A percentile compares a stretch with the other conserved stretches of the same genome.
These are phyloP conservation scores for Datnioides undecimradiatus DNA, from an alignment of 2,113 vertebrate genomes.

Conservation along the genomic window DNA sequence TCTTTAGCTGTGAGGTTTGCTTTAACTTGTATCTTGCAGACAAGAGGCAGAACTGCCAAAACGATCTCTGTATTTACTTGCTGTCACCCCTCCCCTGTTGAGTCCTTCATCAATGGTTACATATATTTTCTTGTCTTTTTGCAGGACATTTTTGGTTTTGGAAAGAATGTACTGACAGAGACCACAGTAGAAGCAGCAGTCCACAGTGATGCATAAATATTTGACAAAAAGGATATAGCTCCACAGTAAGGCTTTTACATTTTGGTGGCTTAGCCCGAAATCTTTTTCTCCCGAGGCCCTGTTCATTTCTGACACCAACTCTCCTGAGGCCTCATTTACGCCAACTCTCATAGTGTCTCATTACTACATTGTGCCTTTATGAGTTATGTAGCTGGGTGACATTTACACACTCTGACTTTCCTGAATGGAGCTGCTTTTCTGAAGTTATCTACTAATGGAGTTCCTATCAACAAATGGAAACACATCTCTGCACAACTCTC, in stretches of 20 bases:
- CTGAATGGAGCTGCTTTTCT: background rate
- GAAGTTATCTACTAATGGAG: background rate
- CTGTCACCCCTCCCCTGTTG: too few species aligned
- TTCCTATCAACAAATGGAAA: background rate
- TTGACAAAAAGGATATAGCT: background rate
- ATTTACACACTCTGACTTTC: constrained; percentile 3
- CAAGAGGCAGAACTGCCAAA: too few species aligned
- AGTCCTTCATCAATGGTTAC: background rate
- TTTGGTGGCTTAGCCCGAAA: background rate
- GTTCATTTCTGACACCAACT: constrained; percentile 3
- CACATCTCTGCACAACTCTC: background rate
- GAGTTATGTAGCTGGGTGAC: constrained; percentile 25
- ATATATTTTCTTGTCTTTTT: background rate
- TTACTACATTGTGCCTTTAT: background rate
- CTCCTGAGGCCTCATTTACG: constrained; percentile 5
- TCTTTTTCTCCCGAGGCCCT: background rate
- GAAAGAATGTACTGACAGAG: background rate
- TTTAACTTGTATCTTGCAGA: background rate
- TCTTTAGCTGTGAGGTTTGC: background rate
- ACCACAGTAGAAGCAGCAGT: background rate
- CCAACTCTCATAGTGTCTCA: background rate
- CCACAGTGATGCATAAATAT: background rate
- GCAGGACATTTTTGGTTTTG: background rate
- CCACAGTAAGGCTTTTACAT: background rate
- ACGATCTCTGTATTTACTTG: background rate